Base-by-base conservation (phyloP, 2,113 vertebrate genomes). In the Datnioides undecimradiatus region DNA sequence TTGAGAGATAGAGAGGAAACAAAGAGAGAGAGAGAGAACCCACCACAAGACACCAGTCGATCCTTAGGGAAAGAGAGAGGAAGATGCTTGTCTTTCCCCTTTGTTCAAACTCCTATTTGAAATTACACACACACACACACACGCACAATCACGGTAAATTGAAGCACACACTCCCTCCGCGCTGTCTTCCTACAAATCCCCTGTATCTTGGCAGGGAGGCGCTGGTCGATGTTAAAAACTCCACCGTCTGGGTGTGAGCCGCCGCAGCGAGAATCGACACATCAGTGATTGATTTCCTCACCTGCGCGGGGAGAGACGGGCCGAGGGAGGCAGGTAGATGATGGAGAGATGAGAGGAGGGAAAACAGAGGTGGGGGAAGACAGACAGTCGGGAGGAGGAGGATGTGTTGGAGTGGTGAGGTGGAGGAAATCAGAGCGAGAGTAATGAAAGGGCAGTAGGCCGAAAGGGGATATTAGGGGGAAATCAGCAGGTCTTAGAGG, bases 211-310 rank as follows among this genome's bases (percentile, higher is more conserved):
- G 72, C 58, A 33, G 62, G 76, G 75, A 78, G 65, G 52, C 4
- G 16, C 34, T 6, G 62, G 73, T 91, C 52, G 71, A 87, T 87
- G 80, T 58, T 72, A 36, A 70, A 82, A 85, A 73, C 77, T 59
- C 62, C 63, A 76, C 70, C 19, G 59, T 72, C 65, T 58, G 74
- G 80, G 76, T 71, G 84, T 82, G 80, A 80, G 73, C 46, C 52
- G 79, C 66, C 54, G 80, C 45, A 21, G 73, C 54, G 87, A 64
- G 55, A 74, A 81, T 88, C 19, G 76, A 89, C 83, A 70, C 64
- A 86, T 88, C 80, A 52, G 76, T 71, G 76, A 92, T 88, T 87
- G 92, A 92, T 91, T 90, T 90, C 58, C 70, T 86, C 80, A 89
- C 87, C 81, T 87, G 76, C 80, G 58, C 11, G 0, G 51, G 43